Evolutionary conservation across 2,797 vertebrate genomes (phyloP).

Genomic region (Petrocephalus sullivani): DNA sequence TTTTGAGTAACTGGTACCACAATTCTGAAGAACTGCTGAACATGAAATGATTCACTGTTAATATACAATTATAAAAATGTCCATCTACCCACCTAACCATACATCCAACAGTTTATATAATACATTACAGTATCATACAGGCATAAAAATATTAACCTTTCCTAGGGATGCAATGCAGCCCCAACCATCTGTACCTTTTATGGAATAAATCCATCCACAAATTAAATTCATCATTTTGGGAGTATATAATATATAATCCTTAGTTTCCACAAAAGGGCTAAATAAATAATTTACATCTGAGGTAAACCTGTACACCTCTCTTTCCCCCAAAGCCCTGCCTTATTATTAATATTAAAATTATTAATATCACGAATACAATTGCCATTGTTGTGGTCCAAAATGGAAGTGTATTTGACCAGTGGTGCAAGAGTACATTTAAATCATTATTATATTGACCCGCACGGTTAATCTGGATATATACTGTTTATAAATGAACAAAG

Average conservation of each 20-base stretch:
- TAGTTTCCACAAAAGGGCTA: neutral
- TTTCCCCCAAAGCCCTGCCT: neutral
- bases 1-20: neutral
- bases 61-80: neutral
- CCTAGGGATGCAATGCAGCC: neutral
- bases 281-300: neutral
- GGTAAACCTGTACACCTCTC: neutral
- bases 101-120: constrained; percentile 2
- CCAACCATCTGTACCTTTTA: neutral
- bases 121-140: neutral
- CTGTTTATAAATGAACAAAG: neutral
- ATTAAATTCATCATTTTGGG: constrained; percentile 1
- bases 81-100: constrained; percentile 9
- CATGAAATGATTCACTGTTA: neutral
- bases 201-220: neutral
- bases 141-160: constrained; percentile 3
- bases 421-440: neutral
- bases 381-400: neutral
- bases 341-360: neutral
- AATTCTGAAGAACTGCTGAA: neutral
- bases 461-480: neutral
- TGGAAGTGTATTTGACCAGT: neutral
- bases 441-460: neutral
- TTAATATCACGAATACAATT: neutral
- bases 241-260: constrained; percentile 2